phyloP scores from a whole-genome alignment of 1,140 invertebrate species.

The Heliconius hermathena region DNA sequence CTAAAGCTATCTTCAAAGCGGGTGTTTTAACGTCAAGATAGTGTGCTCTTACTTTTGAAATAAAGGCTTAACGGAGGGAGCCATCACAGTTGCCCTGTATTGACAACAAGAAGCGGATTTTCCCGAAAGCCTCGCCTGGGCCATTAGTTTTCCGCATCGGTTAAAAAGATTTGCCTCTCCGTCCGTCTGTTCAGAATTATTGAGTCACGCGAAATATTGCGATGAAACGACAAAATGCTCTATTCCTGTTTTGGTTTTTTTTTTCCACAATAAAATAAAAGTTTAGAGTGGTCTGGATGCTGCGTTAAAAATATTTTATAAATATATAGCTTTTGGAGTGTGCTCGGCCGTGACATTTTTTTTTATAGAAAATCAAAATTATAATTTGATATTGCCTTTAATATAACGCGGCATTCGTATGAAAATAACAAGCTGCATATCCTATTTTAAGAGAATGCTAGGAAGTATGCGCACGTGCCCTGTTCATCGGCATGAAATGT shows the following conservation, averaged over 20 bases:
- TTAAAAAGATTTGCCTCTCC: slow-evolving; percentile 79
- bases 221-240: slow-evolving; percentile 60
- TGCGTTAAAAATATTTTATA: background rate
- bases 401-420: slow-evolving; percentile 22
- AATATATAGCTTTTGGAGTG: background rate
- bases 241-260: slow-evolving; percentile 44
- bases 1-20: slow-evolving; percentile 51
- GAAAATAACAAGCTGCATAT: slow-evolving; percentile 42
- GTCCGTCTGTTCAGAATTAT: slow-evolving; percentile 75
- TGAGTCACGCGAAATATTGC: slow-evolving; percentile 71
- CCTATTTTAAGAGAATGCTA: slow-evolving; percentile 49
- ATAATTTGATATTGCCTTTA: background rate
- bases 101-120: slow-evolving; percentile 81
- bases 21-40: slow-evolving; percentile 71
- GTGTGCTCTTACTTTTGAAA: slow-evolving; percentile 74
- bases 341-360: background rate
- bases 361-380: background rate
- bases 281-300: background rate
- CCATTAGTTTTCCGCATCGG: slow-evolving; percentile 80
- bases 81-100: slow-evolving; percentile 76
- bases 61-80: slow-evolving; percentile 78
- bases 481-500: slow-evolving; percentile 79
- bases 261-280: slow-evolving; percentile 8
- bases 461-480: slow-evolving; percentile 66
- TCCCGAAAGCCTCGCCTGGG: slow-evolving; percentile 77